Conservation (phyloP, 1,140 invertebrate species). For the Drosophila mojavensis region DNA sequence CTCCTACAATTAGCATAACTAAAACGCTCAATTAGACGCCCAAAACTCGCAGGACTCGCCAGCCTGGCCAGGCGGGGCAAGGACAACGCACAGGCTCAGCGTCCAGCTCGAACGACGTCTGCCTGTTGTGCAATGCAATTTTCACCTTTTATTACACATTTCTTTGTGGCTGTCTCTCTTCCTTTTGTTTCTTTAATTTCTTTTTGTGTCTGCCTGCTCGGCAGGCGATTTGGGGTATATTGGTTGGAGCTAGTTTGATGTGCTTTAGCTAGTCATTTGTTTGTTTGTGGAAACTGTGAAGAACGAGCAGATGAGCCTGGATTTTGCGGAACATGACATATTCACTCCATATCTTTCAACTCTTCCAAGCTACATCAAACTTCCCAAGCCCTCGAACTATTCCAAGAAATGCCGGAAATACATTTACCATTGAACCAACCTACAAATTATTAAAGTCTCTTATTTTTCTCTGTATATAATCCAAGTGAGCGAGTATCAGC, state of each 20-base stretch:
- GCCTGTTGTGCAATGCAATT: conserved; percentile 61
- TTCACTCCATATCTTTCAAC: too few relatives aligned
- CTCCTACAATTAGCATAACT: conserved; percentile 77
- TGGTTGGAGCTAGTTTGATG: not conserved
- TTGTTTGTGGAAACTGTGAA: too few relatives aligned
- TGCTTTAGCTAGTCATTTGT: too few relatives aligned
- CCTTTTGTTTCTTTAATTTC: conserved; percentile 38
- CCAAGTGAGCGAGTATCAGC: too few relatives aligned
- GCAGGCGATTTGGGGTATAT: not conserved
- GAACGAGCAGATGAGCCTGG: too few relatives aligned
- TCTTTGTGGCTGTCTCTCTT: conserved; percentile 23
- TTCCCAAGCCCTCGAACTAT: too few relatives aligned
- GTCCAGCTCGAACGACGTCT: not conserved
- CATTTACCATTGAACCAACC: too few relatives aligned
- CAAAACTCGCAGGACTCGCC: conserved; percentile 41
- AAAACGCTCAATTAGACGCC: conserved; percentile 80
- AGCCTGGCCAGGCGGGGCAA: not conserved
- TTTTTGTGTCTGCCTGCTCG: conserved; percentile 3
- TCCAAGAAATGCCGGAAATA: too few relatives aligned
- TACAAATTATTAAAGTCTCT: too few relatives aligned
- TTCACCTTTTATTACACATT: conserved; percentile 78
- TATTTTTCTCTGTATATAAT: too few relatives aligned
- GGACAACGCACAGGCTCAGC: not conserved
- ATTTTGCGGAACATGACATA: too few relatives aligned
- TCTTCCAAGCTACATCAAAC: too few relatives aligned